Evolutionary conservation across 2,797 vertebrate species (phyloP), one percentile per base, ranked within the genome.

Genomic region (Gallinago solitaria): DNA sequence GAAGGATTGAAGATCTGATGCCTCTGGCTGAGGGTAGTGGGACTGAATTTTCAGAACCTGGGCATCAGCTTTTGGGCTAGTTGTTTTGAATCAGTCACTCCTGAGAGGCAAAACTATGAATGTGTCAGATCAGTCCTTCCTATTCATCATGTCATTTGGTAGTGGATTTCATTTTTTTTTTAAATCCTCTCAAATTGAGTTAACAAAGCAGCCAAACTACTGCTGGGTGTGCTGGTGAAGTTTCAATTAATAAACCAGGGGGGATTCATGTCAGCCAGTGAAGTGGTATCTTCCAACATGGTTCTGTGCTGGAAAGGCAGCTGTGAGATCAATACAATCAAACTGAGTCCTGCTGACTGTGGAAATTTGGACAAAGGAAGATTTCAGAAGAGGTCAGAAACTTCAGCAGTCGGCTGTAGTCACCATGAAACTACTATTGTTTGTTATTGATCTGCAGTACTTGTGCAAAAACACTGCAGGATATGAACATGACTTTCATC

Each of bases 161-260:
- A 45, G 48, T 41, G 48, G 47, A 15, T 7, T 56, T 61, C 9
- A 56, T 23, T 16, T 71, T 33, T 60, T 28, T 12, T 60, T 11
- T 27, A 6, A 51, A 2, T 86, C 37, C 7, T 83, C 45, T 87
- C 64, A 65, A 35, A 12, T 10, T 85, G 47, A 39, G 47, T 77
- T 92, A 81, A 84, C 17, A 45, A 83, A 91, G n/a, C 71, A 90
- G 41, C 35, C 14, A 45, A 45, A 82, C 50, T 77, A 59, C 83
- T 93, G 14, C 84, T 92, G 50, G 8, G 69, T 83, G 33, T 87
- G 51, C 64, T 85, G 48, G 45, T 90, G 48, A 33, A 82, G n/a
- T 96, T 97, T 71, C 83, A 90, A 47, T 93, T 89, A 95, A 64
- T 74, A 94, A 95, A 69, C 12, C 53, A 28, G 20, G 33, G 73